phyloP scores from a whole-genome alignment of 1,140 invertebrate species.

The Frieseomelitta varia region DNA sequence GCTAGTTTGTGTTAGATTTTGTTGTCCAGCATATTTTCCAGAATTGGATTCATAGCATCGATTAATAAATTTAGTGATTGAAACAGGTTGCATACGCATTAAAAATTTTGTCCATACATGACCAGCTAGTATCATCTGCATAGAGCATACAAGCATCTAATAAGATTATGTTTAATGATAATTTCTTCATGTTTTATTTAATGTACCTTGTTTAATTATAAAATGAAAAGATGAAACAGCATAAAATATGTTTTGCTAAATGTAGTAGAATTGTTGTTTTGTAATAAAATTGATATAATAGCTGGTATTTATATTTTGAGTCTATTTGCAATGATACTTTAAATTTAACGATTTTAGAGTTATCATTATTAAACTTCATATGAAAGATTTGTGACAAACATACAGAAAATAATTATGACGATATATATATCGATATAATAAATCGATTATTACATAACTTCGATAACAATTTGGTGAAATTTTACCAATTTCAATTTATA shows the following conservation, averaged over 20 bases:
- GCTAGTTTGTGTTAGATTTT: constrained; percentile 77
- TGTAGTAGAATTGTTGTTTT: background rate
- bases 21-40: constrained; percentile 15
- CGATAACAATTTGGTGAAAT: constrained; percentile 29
- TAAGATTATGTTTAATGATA: constrained; percentile 11
- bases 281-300: background rate
- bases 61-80: constrained; percentile 43
- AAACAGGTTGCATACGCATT: constrained; percentile 12
- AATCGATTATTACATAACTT: constrained; percentile 30
- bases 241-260: background rate
- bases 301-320: background rate
- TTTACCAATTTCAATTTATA: background rate
- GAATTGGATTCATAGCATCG: constrained; percentile 62
- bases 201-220: constrained; percentile 42
- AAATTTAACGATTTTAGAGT: constrained; percentile 7
- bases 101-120: constrained; percentile 47
- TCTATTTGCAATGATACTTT: constrained; percentile 22
- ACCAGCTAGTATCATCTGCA: constrained; percentile 54
- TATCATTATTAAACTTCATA: constrained; percentile 42
- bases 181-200: background rate
- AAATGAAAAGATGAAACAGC: background rate
- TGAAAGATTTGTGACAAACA: constrained; percentile 18
- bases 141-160: constrained; percentile 43
- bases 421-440: constrained; percentile 40
- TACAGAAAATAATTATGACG: constrained; percentile 35